Evolutionary conservation across 2,113 vertebrate species (phyloP).

Genomic region (Nyctereutes procyonoides): DNA sequence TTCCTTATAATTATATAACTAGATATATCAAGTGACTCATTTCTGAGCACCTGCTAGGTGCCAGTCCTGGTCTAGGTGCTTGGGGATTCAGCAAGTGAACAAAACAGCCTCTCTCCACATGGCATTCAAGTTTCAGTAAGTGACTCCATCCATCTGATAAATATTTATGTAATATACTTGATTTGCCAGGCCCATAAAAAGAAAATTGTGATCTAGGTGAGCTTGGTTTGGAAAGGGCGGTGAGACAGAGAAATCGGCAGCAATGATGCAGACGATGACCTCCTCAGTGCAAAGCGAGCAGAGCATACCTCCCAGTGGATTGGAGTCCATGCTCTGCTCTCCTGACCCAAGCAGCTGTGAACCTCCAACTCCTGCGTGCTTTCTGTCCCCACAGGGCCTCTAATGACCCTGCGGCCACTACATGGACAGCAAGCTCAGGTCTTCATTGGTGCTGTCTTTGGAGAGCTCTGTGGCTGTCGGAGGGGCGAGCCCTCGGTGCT

Average conservation of each 20-base stretch:
- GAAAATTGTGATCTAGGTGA: neutral
- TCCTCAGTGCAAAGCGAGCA: neutral
- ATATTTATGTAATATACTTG: neutral
- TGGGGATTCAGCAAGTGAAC: neutral
- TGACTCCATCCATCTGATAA: neutral
- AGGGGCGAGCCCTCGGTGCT: rapidly evolving
- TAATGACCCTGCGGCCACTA: neutral
- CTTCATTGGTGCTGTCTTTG: neutral
- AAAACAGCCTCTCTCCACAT: neutral
- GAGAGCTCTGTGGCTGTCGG: neutral
- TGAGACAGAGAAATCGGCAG: neutral
- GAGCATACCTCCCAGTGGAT: rapidly evolving
- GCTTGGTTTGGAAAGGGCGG: neutral
- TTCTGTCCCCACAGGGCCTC: neutral
- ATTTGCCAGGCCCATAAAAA: neutral
- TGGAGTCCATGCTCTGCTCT: neutral
- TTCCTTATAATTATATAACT: neutral
- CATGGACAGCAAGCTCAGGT: rapidly evolving
- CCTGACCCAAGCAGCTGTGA: neutral
- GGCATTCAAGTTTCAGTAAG: neutral
- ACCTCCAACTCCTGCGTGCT: neutral
- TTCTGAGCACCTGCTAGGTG: neutral
- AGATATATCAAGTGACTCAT: neutral
- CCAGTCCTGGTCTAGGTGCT: neutral
- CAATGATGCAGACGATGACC: too few species aligned